A percentile compares a stretch with the other conserved stretches of the same genome.
Evolutionary conservation across 1,140 invertebrate genomes (phyloP).

Genomic region (Brachionus sp.): DNA sequence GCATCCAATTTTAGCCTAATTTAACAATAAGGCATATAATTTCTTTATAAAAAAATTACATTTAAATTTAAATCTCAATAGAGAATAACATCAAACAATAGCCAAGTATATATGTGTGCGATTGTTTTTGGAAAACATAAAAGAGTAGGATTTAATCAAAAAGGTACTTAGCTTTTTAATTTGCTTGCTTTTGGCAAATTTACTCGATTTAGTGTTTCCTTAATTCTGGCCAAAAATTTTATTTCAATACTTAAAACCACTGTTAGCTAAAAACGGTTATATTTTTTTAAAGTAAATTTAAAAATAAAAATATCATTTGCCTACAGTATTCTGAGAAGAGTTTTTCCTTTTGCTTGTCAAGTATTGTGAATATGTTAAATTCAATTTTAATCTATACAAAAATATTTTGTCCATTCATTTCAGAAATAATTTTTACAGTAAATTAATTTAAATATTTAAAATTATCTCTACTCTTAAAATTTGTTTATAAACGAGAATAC

Average conservation of each 20-base stretch:
- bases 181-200: not conserved
- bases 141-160: not conserved
- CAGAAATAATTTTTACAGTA: no score
- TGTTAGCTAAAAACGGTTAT: not conserved
- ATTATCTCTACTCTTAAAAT: no score
- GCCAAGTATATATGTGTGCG: not conserved
- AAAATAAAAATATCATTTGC: not conserved
- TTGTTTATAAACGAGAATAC: no score
- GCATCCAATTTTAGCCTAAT: not conserved
- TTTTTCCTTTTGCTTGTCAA: no score
- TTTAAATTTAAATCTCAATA: not conserved
- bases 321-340: no score
- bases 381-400: no score
- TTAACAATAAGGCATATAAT: not conserved
- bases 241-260: not conserved
- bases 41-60: not conserved
- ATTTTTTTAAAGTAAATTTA: not conserved
- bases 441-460: no score
- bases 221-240: not conserved
- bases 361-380: no score
- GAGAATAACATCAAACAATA: slow-evolving; percentile 3
- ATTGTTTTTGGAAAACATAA: not conserved
- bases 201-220: not conserved
- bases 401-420: no score
- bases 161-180: not conserved